These are phyloP conservation scores for Mola mola DNA, from an alignment of 2,113 vertebrate genomes.

Conservation along the genomic window DNA sequence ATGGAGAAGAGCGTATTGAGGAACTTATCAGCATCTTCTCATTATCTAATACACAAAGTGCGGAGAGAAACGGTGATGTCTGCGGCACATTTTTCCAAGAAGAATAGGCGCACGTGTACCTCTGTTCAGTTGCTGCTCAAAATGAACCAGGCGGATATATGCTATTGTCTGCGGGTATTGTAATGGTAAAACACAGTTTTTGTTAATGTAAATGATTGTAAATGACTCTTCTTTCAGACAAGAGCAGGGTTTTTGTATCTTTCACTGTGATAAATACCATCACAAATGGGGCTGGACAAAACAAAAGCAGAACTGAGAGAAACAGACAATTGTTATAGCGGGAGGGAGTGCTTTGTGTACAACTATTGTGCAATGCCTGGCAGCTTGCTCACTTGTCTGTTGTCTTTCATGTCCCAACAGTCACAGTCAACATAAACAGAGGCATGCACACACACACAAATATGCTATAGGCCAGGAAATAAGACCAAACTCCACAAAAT, in stretches of 20 bases:
- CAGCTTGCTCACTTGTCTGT: conserved; percentile 57
- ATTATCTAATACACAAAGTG: conserved; percentile 76
- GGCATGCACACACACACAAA: not conserved
- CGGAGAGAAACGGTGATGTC: conserved; percentile 52
- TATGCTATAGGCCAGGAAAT: not conserved
- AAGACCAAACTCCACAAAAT: not conserved
- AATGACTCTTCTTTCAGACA: conserved; percentile 74
- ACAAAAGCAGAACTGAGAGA: conserved; percentile 69
- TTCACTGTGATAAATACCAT: conserved; percentile 73
- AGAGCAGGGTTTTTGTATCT: conserved; percentile 62
- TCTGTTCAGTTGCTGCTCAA: conserved; percentile 59
- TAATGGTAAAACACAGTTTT: conserved; percentile 80
- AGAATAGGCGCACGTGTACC: conserved; percentile 61
- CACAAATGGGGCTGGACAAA: conserved; percentile 73
- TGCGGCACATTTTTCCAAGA: conserved; percentile 62
- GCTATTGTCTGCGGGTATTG: conserved; percentile 78
- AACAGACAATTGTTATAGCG: conserved; percentile 50
- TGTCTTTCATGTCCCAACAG: conserved; percentile 53
- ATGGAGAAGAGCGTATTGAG: conserved; percentile 67
- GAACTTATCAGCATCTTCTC: conserved; percentile 76
- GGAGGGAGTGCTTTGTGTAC: conserved; percentile 47
- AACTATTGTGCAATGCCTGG: conserved; percentile 72
- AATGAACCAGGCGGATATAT: conserved; percentile 61
- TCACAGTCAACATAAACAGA: conserved; percentile 21
- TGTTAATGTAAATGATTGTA: conserved; percentile 78